Evolutionary conservation across 1,140 invertebrate genomes (phyloP), one percentile per base, ranked within the genome.

Genomic region (Microplitis mediator): DNA sequence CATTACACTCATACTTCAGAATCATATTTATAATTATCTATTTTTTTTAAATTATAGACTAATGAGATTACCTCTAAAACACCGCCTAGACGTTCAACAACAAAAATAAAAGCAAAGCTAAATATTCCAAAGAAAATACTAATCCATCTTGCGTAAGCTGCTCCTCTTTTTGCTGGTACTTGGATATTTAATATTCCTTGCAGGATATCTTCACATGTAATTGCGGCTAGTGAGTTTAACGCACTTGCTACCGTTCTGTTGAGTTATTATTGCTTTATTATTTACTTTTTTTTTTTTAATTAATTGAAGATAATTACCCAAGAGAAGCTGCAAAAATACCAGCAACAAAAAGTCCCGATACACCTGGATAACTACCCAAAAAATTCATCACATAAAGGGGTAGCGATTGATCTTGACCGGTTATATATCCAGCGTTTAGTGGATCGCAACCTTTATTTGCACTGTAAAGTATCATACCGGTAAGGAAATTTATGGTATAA

Each of bases 211-310:
- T 98, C 93, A 80, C 95, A 92, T 3, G 94, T 94, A 3, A 98
- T 94, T 0, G 97, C 96, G 0, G 96, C 92, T 60, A 98, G 85
- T 0, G 96, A 97, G 82, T 97, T 98, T 60, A 98, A 84, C 0
- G 95, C 95, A 31, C 95, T 95, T 0, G 96, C 96, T 2, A 98
- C 94, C 3, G 97, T 97, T 78, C 95, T 97, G 83, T 34, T 88
- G 86, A 45, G 32, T 56, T 65, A 8, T 6, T 36, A 52, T 13
- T 34, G n/a, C n/a, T 31, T 50, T 5, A 56, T 56, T 13, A 23
- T 73, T 36, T 8, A 75, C 31, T 32, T 13, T 63, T 11, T 6
- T 45, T n/a, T 16, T 32, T 39, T 14, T 60, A 13, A 52, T 54
- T 63, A 16, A 32, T 36, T 4, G 13, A 64, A 39, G 62, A 68